A percentile compares a stretch with the other conserved stretches of the same genome.
Conservation (phyloP, 2,797 vertebrate genomes). For the Pseudopleuronectes americanus region DNA sequence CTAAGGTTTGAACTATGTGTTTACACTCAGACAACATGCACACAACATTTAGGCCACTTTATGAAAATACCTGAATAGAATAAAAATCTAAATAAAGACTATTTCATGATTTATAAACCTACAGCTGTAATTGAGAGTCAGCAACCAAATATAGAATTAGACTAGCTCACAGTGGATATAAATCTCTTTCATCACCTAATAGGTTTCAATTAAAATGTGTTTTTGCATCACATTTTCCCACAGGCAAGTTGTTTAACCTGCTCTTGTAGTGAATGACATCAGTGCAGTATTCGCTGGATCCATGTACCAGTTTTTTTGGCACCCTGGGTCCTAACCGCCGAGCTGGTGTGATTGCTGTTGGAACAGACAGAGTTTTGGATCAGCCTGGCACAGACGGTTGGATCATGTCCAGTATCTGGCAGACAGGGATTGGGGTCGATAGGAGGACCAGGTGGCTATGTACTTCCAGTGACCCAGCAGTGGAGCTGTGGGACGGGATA, state of each 20-base stretch:
- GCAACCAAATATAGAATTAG: too few relatives aligned
- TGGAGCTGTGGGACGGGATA: slow-evolving; percentile 40
- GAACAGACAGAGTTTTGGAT: slow-evolving; percentile 19
- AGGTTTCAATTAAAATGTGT: not conserved
- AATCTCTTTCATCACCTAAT: too few relatives aligned
- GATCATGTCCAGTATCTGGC: slow-evolving; percentile 33
- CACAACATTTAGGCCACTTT: not conserved
- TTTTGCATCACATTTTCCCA: too few relatives aligned
- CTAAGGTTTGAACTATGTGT: slow-evolving; percentile 20
- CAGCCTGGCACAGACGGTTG: slow-evolving; percentile 24
- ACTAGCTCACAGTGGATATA: not conserved
- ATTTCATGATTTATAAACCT: not conserved
- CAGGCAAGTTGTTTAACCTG: not conserved
- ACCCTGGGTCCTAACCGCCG: not conserved
- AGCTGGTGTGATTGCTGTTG: slow-evolving; percentile 8
- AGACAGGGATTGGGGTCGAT: slow-evolving; percentile 8
- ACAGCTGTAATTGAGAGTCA: not conserved
- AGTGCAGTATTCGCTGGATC: not conserved
- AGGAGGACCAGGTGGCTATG: not conserved
- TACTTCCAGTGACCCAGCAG: slow-evolving; percentile 46
- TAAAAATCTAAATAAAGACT: too few relatives aligned
- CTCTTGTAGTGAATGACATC: slow-evolving; percentile 1
- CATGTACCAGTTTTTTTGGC: slow-evolving; percentile 16
- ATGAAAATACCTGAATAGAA: too few relatives aligned
- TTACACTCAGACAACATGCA: slow-evolving; percentile 8